Percentiles rank a stretch among this genome's conserved stretches.
Evolutionary conservation across 2,888 invertebrate genomes (phyloP).

Genomic region (Scrobipalpa costella): DNA sequence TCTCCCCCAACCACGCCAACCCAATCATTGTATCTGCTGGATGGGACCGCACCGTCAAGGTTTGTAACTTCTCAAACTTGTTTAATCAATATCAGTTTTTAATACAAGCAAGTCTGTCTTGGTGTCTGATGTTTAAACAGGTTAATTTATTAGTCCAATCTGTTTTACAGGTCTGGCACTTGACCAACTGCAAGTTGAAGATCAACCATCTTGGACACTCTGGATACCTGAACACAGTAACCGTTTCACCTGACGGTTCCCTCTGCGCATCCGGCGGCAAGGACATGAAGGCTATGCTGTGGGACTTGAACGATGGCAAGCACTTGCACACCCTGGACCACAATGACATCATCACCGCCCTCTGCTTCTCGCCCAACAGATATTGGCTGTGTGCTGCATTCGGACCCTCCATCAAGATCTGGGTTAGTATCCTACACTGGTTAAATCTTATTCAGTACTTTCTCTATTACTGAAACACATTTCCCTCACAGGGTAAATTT

Average conservation of each 20-base stretch:
- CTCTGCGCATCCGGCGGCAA: slow-evolving; percentile 99
- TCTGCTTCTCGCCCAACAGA: slow-evolving; percentile 99
- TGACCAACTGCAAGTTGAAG: slow-evolving; percentile 99
- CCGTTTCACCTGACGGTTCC: slow-evolving; percentile 99
- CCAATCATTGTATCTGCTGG: slow-evolving; percentile 99
- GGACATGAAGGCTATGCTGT: slow-evolving; percentile 99
- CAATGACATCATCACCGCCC: slow-evolving; percentile 98
- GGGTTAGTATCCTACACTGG: slow-evolving; percentile 81
- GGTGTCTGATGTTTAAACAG: slow-evolving; percentile 5
- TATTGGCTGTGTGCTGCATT: slow-evolving; percentile 99
- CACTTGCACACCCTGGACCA: slow-evolving; percentile 99
- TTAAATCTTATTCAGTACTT: neutral
- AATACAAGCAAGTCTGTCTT: neutral
- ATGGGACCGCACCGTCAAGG: slow-evolving; percentile 99
- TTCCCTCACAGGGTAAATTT: too few species aligned
- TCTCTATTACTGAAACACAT: neutral
- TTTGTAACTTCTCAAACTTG: slow-evolving; percentile 49
- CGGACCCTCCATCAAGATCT: slow-evolving; percentile 98
- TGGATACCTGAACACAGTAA: slow-evolving; percentile 98
- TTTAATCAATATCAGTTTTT: neutral
- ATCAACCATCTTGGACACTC: slow-evolving; percentile 98
- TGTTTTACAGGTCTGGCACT: slow-evolving; percentile 95
- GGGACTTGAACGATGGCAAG: slow-evolving; percentile 99
- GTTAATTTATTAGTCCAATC: slow-evolving; percentile 31
- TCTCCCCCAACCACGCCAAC: slow-evolving; percentile 98